phyloP scores from a whole-genome alignment of 2,888 invertebrate genomes.

The Diarsia brunnea region DNA sequence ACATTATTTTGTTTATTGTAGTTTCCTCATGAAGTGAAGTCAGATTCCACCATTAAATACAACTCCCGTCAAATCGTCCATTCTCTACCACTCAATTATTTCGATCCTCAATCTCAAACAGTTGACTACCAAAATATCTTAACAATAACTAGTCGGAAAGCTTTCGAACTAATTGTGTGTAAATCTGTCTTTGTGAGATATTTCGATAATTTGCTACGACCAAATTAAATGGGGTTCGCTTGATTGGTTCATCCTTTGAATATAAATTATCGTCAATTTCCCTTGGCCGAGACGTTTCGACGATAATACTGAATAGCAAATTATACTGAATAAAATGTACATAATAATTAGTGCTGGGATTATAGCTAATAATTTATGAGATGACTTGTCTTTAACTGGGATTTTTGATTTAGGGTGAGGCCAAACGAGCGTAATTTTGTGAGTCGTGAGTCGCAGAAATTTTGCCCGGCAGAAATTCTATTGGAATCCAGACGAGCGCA shows the following conservation, averaged over 20 bases:
- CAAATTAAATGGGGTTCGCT: constrained; percentile 75
- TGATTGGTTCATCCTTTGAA: constrained; percentile 75
- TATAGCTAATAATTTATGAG: constrained; percentile 9
- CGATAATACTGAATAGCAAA: constrained; percentile 40
- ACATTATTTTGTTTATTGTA: too few relatives aligned
- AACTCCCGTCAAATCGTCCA: neutral
- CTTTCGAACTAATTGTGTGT: constrained; percentile 72
- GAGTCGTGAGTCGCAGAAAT: too few relatives aligned
- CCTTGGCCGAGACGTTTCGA: constrained; percentile 16
- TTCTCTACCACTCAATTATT: constrained; percentile 18
- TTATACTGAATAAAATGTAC: constrained; percentile 51
- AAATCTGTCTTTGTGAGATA: constrained; percentile 74
- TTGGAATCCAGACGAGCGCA: too few relatives aligned
- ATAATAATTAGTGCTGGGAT: constrained; percentile 22
- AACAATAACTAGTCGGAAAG: constrained; percentile 55
- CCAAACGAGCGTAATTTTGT: too few relatives aligned
- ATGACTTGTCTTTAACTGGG: neutral
- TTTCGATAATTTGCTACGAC: constrained; percentile 77
- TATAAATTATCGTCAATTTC: constrained; percentile 71
- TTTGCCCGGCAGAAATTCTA: too few relatives aligned
- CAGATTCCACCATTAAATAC: neutral
- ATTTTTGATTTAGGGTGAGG: neutral
- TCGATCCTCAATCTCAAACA: constrained; percentile 28
- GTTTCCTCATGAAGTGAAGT: too few relatives aligned
- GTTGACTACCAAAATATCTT: constrained; percentile 33